Evolutionary conservation across 2,113 vertebrate genomes (phyloP).

Genomic region (Heteronetta atricapilla): DNA sequence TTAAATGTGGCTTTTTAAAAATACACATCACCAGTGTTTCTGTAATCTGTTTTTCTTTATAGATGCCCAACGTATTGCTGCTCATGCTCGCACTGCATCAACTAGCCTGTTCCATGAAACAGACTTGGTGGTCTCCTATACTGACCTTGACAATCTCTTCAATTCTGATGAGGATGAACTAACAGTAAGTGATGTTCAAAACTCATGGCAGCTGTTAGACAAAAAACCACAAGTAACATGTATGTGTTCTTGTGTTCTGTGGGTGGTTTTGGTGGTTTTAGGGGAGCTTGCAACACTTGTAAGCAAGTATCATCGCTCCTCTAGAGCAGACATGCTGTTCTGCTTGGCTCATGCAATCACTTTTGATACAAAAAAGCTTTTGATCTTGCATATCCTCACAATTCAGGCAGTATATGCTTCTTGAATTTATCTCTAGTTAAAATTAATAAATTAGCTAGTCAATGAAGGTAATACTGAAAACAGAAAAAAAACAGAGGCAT

Average conservation of each 20-base stretch:
- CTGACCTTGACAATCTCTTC: conserved; percentile 98
- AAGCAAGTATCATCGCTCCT: neutral
- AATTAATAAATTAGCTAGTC: neutral
- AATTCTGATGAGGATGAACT: conserved; percentile 98
- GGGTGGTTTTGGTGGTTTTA: neutral
- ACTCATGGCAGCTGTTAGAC: neutral
- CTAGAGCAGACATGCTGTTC: neutral
- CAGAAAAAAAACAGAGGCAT: neutral
- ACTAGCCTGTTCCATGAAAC: conserved; percentile 95
- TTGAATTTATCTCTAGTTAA: neutral
- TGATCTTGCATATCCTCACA: neutral
- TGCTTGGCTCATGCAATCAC: neutral
- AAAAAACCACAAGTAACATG: neutral
- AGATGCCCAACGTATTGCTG: conserved; percentile 87
- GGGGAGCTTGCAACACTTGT: neutral
- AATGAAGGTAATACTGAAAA: neutral
- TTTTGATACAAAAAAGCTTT: neutral
- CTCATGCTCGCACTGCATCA: conserved; percentile 88
- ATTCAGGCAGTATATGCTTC: neutral
- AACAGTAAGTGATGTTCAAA: conserved; percentile 81
- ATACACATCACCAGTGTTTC: fast-evolving
- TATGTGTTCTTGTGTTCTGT: neutral
- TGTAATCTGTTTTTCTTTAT: neutral
- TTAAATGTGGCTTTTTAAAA: neutral
- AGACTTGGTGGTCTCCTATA: conserved; percentile 93